Base-by-base conservation (phyloP, 2,888 invertebrate species). In the Monopis laevigella region DNA sequence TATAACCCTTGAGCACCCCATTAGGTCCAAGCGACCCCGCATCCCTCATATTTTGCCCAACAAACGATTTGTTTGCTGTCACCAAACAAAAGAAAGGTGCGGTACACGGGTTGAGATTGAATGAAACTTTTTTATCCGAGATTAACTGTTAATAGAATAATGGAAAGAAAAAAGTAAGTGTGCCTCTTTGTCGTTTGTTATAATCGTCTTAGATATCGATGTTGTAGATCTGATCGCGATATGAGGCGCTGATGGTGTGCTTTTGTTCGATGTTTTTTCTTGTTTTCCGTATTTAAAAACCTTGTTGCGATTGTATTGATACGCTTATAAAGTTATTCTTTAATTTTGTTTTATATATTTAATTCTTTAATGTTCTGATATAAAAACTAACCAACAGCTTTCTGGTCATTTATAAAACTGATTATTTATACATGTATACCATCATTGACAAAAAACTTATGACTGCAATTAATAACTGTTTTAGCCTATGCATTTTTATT, bases 1-100 rank as follows among this genome's bases (percentile, higher is more conserved):
- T 62, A 29, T 32, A 69, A 70, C 74, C 73, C 75, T 66, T 63
- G 58, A 72, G 61, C 65, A 68, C 65, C 65, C 62, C 64, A 66
- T 68, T 69, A 65, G 58, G 53, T 55, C 53, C 61, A 49, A 53
- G 54, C 65, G 61, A 68, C 69, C 71, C 67, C 61, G 55, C 28
- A 49, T 46, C 52, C 51, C 57, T 54, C 56, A 56, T 66, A 65
- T 70, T 71, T 68, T 62, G 67, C 55, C 55, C 63, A 68, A 68
- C 69, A 72, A 73, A 75, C 75, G 71, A 78, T 80, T 77, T 78
- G 78, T 78, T 80, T 75, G 69, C 66, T 65, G 75, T 71, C 74
- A 74, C 66, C 68, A 67, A 67, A 78, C 74, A 78, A 77, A 60
- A 60, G 65, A 63, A 65, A 74, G 73, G 74, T 74, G 73, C 12